Conservation (phyloP, 2,797 vertebrate genomes). For the Tadarida brasiliensis region DNA sequence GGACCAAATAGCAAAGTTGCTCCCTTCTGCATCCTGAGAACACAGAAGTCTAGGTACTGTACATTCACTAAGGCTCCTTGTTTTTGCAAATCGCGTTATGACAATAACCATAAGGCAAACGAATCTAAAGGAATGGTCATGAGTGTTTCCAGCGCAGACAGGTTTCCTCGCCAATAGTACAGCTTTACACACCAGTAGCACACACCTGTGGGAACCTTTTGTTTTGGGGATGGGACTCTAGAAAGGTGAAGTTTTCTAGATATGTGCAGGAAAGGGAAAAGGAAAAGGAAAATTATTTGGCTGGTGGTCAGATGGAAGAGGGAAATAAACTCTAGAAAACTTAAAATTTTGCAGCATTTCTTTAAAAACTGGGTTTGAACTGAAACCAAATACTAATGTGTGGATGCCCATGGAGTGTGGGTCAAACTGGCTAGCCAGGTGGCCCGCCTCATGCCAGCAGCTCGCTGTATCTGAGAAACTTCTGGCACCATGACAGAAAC, state of each 20-base stretch:
- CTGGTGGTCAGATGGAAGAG: conserved; percentile 83
- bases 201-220: conserved; percentile 86
- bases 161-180: conserved; percentile 89
- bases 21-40: conserved; percentile 92
- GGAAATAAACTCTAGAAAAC: conserved; percentile 81
- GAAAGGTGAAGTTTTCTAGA: conserved; percentile 85
- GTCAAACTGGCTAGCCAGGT: conserved; percentile 78
- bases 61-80: conserved; percentile 96
- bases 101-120: conserved; percentile 96
- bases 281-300: conserved; percentile 81
- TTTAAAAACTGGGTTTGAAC: conserved; percentile 86
- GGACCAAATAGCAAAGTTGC: conserved; percentile 96
- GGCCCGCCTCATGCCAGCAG: conserved; percentile 71
- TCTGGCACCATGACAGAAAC: conserved; percentile 74
- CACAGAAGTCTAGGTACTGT: conserved; percentile 94
- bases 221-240: conserved; percentile 74
- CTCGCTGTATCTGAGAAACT: conserved; percentile 71
- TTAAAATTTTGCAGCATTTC: conserved; percentile 89
- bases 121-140: conserved; percentile 96
- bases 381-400: conserved; percentile 86
- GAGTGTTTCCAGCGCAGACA: conserved; percentile 95
- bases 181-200: conserved; percentile 90
- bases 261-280: conserved; percentile 83
- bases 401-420: conserved; percentile 86
- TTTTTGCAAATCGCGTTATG: conserved; percentile 92